phyloP scores from a whole-genome alignment of 1,140 invertebrate species.

The Monomorium pharaonis region DNA sequence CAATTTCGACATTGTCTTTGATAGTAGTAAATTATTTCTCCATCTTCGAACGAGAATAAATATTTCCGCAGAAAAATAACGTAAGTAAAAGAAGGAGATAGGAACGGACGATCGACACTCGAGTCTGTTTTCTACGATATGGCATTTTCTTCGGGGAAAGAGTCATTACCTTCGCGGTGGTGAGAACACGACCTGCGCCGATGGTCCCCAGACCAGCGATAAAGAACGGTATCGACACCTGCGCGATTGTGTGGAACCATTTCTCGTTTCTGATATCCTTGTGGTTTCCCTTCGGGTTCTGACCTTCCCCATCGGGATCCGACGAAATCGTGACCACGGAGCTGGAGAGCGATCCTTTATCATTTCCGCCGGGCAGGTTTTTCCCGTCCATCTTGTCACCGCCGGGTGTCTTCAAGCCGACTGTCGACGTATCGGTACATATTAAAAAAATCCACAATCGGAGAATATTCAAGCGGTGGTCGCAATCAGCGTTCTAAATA shows the following conservation, averaged over 20 bases:
- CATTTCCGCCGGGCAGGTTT: slow-evolving; percentile 44
- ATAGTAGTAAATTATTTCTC: background rate
- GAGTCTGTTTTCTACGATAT: background rate
- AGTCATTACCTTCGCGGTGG: slow-evolving; percentile 90
- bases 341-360: slow-evolving; percentile 78
- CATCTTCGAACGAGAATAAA: slow-evolving; percentile 47
- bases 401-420: slow-evolving; percentile 71
- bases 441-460: slow-evolving; percentile 22
- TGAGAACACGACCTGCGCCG: slow-evolving; percentile 94
- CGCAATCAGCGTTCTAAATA: background rate
- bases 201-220: slow-evolving; percentile 98
- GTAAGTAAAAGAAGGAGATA: background rate
- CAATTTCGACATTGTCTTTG: background rate
- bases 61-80: background rate
- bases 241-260: slow-evolving; percentile 91
- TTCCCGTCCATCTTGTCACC: slow-evolving; percentile 50
- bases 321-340: slow-evolving; percentile 82
- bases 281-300: slow-evolving; percentile 39
- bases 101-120: background rate
- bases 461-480: background rate
- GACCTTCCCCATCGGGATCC: slow-evolving; percentile 76
- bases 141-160: background rate
- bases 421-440: slow-evolving; percentile 67
- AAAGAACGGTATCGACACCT: slow-evolving; percentile 97
- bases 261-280: slow-evolving; percentile 87